Conservation (phyloP, 1,140 invertebrate genomes). For the Scaptomyza montana region DNA sequence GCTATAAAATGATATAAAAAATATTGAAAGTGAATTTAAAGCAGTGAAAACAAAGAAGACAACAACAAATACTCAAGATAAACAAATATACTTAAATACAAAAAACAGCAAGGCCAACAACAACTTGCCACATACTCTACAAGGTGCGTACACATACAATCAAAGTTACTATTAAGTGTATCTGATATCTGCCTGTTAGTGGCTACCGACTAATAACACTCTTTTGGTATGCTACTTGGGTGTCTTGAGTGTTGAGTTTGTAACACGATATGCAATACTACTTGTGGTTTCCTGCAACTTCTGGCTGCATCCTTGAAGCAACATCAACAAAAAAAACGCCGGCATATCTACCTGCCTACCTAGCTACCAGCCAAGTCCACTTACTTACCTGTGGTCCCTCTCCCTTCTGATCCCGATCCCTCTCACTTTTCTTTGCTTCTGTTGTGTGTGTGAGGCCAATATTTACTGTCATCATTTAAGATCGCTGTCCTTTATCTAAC, state of each 20-base stretch:
- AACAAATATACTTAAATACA: neutral
- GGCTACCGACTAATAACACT: slow-evolving; percentile 27
- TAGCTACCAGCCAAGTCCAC: too few relatives aligned
- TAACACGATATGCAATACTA: slow-evolving; percentile 33
- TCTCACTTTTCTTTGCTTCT: slow-evolving; percentile 20
- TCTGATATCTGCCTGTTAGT: slow-evolving; percentile 9
- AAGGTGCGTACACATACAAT: slow-evolving; percentile 27
- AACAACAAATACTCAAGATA: slow-evolving; percentile 18
- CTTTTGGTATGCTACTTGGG: slow-evolving; percentile 28
- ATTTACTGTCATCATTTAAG: neutral
- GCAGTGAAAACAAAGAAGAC: slow-evolving; percentile 21
- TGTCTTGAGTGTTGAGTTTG: slow-evolving; percentile 26
- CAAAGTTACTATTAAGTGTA: slow-evolving; percentile 20
- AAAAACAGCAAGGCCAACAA: slow-evolving; percentile 15
- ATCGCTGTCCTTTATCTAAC: slow-evolving; percentile 34
- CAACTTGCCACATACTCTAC: slow-evolving; percentile 10
- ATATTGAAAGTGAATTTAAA: slow-evolving; percentile 36
- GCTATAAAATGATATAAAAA: slow-evolving; percentile 12
- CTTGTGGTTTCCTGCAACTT: slow-evolving; percentile 4
- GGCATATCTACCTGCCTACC: slow-evolving; percentile 16
- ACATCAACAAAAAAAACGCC: slow-evolving; percentile 30
- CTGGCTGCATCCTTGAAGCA: slow-evolving; percentile 38
- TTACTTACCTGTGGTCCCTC: neutral
- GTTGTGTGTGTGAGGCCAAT: slow-evolving; percentile 31
- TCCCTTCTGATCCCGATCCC: neutral